phyloP scores from a whole-genome alignment of 2,113 vertebrate genomes.

The Scopus umbretta region DNA sequence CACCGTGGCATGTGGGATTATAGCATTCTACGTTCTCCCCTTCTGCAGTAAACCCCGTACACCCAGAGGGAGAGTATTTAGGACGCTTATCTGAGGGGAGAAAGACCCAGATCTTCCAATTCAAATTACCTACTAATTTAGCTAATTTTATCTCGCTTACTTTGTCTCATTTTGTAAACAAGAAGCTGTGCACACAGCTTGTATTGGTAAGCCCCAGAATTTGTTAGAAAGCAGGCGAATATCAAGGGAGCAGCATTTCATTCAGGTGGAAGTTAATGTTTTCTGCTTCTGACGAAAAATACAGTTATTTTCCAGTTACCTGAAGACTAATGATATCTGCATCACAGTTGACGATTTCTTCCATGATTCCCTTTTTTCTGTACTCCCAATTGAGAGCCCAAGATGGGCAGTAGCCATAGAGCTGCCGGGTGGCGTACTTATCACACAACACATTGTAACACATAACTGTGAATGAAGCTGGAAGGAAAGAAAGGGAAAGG shows the following conservation, averaged over 20 bases:
- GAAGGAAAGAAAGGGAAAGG: background rate
- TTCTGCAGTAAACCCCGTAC: background rate
- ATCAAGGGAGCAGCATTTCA: background rate
- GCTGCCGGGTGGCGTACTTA: conserved; percentile 97
- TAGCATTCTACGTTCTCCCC: background rate
- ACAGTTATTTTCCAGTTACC: conserved; percentile 60
- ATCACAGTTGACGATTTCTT: conserved; percentile 95
- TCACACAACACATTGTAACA: conserved; percentile 99
- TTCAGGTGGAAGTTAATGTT: background rate
- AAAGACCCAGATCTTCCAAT: background rate
- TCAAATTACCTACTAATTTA: background rate
- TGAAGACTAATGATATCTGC: conserved; percentile 97
- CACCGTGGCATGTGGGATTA: background rate
- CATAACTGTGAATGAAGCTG: conserved; percentile 97
- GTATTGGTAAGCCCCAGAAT: background rate
- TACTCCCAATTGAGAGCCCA: conserved; percentile 99
- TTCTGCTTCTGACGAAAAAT: background rate
- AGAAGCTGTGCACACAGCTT: background rate
- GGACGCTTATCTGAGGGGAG: background rate
- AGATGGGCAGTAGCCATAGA: conserved; percentile 97
- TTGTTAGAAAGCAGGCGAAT: background rate
- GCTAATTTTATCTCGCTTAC: background rate
- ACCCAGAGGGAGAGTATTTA: background rate
- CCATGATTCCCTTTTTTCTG: conserved; percentile 99
- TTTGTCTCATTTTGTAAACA: background rate